These are phyloP conservation scores for Zeuzera pyrina DNA, from an alignment of 2,888 invertebrate species.

Conservation along the genomic window DNA sequence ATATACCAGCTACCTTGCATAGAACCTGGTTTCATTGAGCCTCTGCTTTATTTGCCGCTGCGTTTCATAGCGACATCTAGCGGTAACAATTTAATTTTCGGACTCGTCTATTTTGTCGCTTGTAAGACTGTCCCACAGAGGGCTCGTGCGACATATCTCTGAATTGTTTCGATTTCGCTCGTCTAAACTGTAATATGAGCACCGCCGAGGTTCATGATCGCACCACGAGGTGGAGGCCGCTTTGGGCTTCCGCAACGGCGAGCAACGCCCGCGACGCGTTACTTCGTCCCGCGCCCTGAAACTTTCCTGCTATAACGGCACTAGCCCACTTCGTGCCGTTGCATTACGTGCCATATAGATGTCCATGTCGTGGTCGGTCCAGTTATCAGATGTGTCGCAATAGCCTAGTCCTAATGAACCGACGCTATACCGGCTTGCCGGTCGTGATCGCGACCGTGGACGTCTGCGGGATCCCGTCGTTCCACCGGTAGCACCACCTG, in stretches of 20 bases:
- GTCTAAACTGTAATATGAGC: slow-evolving; percentile 21
- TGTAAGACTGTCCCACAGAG: slow-evolving; percentile 11
- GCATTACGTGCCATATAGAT: slow-evolving; percentile 95
- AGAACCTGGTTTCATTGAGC: too few species aligned
- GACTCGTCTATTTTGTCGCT: background rate
- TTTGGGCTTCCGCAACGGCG: slow-evolving; percentile 30
- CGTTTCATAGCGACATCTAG: too few species aligned
- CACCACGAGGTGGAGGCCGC: too few species aligned
- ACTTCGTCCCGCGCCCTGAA: slow-evolving; percentile 16
- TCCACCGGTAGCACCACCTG: slow-evolving; percentile 75
- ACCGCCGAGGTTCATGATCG: slow-evolving; percentile 28
- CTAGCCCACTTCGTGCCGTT: slow-evolving; percentile 87
- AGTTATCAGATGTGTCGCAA: slow-evolving; percentile 91
- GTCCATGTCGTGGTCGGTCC: slow-evolving; percentile 97
- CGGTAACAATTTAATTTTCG: too few species aligned
- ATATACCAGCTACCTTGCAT: too few species aligned
- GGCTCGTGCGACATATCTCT: slow-evolving; percentile 10
- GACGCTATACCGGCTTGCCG: slow-evolving; percentile 84
- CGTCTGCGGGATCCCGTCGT: slow-evolving; percentile 78
- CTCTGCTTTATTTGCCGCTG: too few species aligned
- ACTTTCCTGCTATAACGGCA: slow-evolving; percentile 79
- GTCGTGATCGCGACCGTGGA: slow-evolving; percentile 85
- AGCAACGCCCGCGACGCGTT: slow-evolving; percentile 30
- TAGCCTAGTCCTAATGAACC: slow-evolving; percentile 90
- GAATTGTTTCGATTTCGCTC: slow-evolving; percentile 13